Evolutionary conservation across 2,113 vertebrate genomes (phyloP).

Genomic region (Mastomys coucha): DNA sequence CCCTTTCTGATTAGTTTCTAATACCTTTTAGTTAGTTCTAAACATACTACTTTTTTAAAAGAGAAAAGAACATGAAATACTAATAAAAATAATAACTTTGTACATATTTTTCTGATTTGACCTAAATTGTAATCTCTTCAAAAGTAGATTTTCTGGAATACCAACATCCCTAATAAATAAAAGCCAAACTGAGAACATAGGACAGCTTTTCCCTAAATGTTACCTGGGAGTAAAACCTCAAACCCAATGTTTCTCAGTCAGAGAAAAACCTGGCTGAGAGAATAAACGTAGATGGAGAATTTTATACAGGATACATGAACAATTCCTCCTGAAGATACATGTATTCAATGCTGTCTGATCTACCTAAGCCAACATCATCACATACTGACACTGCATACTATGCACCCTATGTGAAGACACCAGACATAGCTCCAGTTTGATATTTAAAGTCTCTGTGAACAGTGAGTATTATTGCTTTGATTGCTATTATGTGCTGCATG

Average conservation of each 20-base stretch:
- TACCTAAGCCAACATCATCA: not conserved
- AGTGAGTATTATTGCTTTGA: not conserved
- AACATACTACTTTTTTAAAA: not conserved
- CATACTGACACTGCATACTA: not conserved
- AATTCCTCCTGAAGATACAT: not conserved
- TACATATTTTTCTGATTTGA: not conserved
- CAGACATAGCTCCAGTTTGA: not conserved
- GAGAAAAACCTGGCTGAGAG: not conserved
- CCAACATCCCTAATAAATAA: not conserved
- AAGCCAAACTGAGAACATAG: not conserved
- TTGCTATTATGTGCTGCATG: not conserved
- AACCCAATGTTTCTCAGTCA: not conserved
- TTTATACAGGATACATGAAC: not conserved
- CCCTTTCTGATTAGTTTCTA: not conserved
- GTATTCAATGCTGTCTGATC: not conserved
- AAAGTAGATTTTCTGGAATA: constrained; percentile 15
- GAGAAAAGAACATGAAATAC: constrained; percentile 4
- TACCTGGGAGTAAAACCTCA: not conserved
- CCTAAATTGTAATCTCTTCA: not conserved
- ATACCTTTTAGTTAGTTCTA: not conserved
- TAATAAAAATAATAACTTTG: constrained; percentile 33
- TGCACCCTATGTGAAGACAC: not conserved
- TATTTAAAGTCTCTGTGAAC: not conserved
- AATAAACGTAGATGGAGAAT: not conserved
- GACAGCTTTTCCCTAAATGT: not conserved